phyloP scores from a whole-genome alignment of 2,113 vertebrate genomes.

The Oncorhynchus nerka region DNA sequence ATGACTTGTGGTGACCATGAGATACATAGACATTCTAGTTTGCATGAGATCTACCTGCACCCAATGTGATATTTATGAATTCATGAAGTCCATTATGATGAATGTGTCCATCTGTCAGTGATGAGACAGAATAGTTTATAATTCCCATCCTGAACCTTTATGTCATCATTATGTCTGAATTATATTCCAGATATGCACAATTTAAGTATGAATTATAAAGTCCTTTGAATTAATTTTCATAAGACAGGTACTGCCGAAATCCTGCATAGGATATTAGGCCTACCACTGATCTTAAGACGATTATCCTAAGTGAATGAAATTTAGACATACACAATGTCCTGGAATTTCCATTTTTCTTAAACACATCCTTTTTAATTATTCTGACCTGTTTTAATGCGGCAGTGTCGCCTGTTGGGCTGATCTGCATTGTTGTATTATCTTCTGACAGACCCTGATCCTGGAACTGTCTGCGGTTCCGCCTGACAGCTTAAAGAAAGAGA shows the following conservation, averaged over 20 bases:
- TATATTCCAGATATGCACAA: not conserved
- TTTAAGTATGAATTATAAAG: not conserved
- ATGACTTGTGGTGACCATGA: not conserved
- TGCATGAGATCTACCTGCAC: not conserved
- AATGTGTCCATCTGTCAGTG: conserved; percentile 34
- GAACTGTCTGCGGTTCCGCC: conserved; percentile 19
- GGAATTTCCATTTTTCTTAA: not conserved
- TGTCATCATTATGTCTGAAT: conserved; percentile 3
- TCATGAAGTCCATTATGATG: conserved; percentile 37
- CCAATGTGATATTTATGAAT: conserved; percentile 17
- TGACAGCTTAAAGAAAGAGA: conserved; percentile 45
- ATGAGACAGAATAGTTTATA: conserved; percentile 19
- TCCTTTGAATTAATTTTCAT: not conserved
- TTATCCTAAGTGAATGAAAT: conserved; percentile 41
- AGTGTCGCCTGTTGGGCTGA: conserved; percentile 6
- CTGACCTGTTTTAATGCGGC: conserved; percentile 34
- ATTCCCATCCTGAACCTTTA: conserved; percentile 12
- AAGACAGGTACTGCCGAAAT: not conserved
- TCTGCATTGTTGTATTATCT: conserved; percentile 12
- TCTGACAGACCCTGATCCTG: conserved; percentile 49
- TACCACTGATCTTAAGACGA: conserved; percentile 30
- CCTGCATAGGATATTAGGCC: conserved; percentile 25
- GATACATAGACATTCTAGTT: not conserved
- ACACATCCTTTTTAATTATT: not conserved
- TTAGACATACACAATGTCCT: not conserved